Evolutionary conservation across 2,797 vertebrate species (phyloP).

Genomic region (Pangasius macronema): DNA sequence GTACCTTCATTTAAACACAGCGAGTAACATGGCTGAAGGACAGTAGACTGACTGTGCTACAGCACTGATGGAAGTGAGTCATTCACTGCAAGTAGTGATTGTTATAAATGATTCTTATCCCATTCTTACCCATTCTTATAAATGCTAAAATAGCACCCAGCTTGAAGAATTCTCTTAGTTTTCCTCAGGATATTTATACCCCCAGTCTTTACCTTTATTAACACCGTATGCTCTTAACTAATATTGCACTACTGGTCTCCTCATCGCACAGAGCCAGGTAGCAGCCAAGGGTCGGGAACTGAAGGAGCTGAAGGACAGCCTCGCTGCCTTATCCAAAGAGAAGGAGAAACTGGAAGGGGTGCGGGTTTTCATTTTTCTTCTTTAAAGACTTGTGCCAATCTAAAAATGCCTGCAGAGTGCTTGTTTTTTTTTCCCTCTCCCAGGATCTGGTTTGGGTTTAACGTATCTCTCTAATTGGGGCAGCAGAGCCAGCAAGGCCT

Average conservation of each 20-base stretch:
- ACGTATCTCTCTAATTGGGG: conserved; percentile 75
- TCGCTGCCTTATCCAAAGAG: conserved; percentile 79
- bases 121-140: background rate
- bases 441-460: conserved; percentile 70
- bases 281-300: conserved; percentile 90
- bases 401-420: conserved; percentile 64
- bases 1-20: conserved; percentile 6
- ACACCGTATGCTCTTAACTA: conserved; percentile 3
- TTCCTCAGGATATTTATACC: background rate
- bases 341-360: conserved; percentile 85
- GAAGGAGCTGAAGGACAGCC: conserved; percentile 83
- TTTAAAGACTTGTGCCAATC: conserved; percentile 64
- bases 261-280: conserved; percentile 81
- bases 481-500: conserved; percentile 74
- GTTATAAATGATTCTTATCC: background rate
- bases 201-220: background rate
- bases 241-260: conserved; percentile 16
- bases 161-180: background rate
- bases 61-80: background rate
- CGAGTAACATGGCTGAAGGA: conserved; percentile 6
- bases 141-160: background rate
- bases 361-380: conserved; percentile 68
- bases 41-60: background rate
- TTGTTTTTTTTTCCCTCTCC: conserved; percentile 56
- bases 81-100: background rate